phyloP scores from a whole-genome alignment of 2,113 vertebrate genomes.

The Centropristis striata region DNA sequence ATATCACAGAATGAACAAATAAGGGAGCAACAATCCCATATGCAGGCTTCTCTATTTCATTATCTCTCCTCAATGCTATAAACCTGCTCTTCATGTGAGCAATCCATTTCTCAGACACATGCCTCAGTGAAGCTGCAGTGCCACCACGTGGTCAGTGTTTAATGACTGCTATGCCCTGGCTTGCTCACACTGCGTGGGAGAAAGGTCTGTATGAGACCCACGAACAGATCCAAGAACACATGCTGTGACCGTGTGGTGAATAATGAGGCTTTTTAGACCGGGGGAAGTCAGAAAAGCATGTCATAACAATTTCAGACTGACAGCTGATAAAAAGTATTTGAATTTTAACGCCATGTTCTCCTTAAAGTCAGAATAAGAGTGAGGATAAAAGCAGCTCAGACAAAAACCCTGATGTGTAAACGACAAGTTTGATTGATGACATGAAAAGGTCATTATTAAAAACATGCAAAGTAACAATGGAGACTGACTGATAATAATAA shows the following conservation, averaged over 20 bases:
- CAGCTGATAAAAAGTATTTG: neutral
- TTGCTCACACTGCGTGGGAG: constrained; percentile 29
- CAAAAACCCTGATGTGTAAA: neutral
- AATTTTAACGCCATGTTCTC: constrained; percentile 17
- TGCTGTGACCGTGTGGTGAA: constrained; percentile 31
- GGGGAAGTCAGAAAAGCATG: neutral
- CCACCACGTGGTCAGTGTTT: constrained; percentile 51
- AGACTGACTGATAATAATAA: neutral
- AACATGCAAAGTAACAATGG: neutral
- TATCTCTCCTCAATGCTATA: constrained; percentile 21
- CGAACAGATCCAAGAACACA: constrained; percentile 29
- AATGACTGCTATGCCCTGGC: neutral
- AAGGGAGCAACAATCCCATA: constrained; percentile 17
- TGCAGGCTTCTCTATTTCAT: constrained; percentile 23
- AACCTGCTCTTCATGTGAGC: constrained; percentile 33
- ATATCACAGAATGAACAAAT: constrained; percentile 41
- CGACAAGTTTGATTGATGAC: constrained; percentile 20
- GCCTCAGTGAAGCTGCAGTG: constrained; percentile 44
- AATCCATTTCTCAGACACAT: constrained; percentile 1
- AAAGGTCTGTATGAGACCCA: constrained; percentile 21
- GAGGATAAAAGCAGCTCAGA: constrained; percentile 9
- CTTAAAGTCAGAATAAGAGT: constrained; percentile 13
- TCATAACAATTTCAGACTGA: constrained; percentile 20
- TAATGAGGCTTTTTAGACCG: constrained; percentile 32
- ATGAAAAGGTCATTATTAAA: constrained; percentile 7